Conservation (phyloP, 1,140 invertebrate species). For the Drosophila prosaltans region DNA sequence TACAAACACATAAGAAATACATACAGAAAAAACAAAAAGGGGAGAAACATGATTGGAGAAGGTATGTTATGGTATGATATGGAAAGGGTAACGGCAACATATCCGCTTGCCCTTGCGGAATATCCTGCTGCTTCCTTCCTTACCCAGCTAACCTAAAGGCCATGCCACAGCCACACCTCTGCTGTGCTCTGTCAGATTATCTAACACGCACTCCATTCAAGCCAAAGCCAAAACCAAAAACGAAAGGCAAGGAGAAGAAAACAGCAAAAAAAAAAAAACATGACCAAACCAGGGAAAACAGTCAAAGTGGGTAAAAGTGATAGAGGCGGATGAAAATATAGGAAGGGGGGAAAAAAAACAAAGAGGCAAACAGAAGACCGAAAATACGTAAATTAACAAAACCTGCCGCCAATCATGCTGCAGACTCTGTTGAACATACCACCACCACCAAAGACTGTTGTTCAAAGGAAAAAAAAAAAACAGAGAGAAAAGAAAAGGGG, state of each 20-base stretch:
- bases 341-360: background rate
- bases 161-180: background rate
- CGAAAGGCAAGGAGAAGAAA: slow-evolving; percentile 19
- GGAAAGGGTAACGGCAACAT: slow-evolving; percentile 50
- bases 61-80: no score
- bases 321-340: no score
- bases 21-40: background rate
- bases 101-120: slow-evolving; percentile 77
- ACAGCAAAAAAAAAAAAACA: no score
- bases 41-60: background rate
- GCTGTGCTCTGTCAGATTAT: slow-evolving; percentile 64
- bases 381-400: slow-evolving; percentile 23
- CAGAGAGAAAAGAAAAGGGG: background rate
- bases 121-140: slow-evolving; percentile 60
- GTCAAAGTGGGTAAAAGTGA: no score
- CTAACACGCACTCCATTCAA: slow-evolving; percentile 68
- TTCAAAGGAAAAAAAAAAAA: slow-evolving; percentile 6
- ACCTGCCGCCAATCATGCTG: slow-evolving; percentile 18
- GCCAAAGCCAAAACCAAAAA: slow-evolving; percentile 47
- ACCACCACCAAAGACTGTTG: background rate
- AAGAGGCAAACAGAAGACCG: background rate
- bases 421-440: background rate
- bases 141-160: background rate
- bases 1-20: slow-evolving; percentile 20
- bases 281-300: background rate